Evolutionary conservation across 2,888 invertebrate genomes (phyloP), one percentile per base, ranked within the genome.

Genomic region (Ametastegia equiseti): DNA sequence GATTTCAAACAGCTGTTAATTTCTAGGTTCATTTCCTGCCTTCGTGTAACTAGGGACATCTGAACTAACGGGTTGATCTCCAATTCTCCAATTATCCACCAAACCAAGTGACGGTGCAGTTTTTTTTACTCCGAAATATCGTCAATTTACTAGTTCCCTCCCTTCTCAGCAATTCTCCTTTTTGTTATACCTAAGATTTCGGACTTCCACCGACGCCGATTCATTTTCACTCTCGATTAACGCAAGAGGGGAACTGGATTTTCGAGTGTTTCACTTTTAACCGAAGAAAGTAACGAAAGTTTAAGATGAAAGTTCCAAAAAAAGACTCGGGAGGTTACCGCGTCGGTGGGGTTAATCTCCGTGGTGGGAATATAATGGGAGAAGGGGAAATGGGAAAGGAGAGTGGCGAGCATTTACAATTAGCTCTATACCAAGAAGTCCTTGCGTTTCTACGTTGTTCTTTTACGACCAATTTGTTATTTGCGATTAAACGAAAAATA

Each of bases 241-340:
- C 80, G 79, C 57, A 63, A 42, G 81, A 83, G 80, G 77, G 81
- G 73, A 82, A 83, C 79, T 82, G 83, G 80, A 84, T 82, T 82
- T 83, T 82, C 82, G 81, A 80, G 86, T 88, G 86, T 89, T 88
- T 88, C 88, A 84, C 87, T 88, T 87, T 88, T 87, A 87, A 85
- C 87, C 86, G 88, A 89, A 89, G 89, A 89, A 89, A 89, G 90
- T 88, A 87, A 89, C 86, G 89, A 90, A 90, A 90, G 90, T 89
- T 82, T 81, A 73, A 85, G 88, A 90, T 87, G 89, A 90, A 90
- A 90, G 89, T 90, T 89, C 87, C 80, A 83, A 80, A 81, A 81
- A 65, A 75, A 75, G 54, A 75, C 54, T 50, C 54, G 54, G n/a
- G 54, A 33, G 11, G 75, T 75, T 23, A 36, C 45, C 45, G 54